Conservation (phyloP, 2,113 vertebrate genomes). For the Cheilinus undulatus region DNA sequence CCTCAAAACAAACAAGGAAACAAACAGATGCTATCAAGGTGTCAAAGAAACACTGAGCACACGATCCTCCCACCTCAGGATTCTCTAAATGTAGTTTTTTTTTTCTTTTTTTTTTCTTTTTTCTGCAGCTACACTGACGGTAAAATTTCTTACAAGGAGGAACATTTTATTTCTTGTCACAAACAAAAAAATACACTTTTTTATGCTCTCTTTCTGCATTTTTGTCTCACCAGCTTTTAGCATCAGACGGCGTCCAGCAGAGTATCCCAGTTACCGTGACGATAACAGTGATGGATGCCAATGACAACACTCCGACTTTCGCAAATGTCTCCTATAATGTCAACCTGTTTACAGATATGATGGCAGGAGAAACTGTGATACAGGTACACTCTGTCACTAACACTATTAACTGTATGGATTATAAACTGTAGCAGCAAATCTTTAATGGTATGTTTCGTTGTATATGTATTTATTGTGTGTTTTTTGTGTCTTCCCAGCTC, state of each 20-base stretch:
- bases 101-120: no score
- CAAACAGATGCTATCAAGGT: conserved; percentile 24
- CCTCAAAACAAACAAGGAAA: conserved; percentile 33
- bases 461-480: conserved; percentile 6
- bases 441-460: no score
- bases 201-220: neutral
- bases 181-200: neutral
- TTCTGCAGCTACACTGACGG: neutral
- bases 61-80: conserved; percentile 4
- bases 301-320: conserved; percentile 95
- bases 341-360: conserved; percentile 93
- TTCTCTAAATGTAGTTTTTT: conserved; percentile 22
- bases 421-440: no score
- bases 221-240: conserved; percentile 85
- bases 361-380: conserved; percentile 88
- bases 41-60: conserved; percentile 15
- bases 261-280: conserved; percentile 89
- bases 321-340: conserved; percentile 92
- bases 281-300: conserved; percentile 94
- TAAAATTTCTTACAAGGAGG: neutral
- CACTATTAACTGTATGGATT: neutral
- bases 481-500: conserved; percentile 86
- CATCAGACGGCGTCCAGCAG: conserved; percentile 95
- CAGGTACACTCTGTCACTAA: conserved; percentile 78
- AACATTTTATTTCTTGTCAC: conserved; percentile 13